Conservation (phyloP, 2,888 invertebrate genomes). For the Trichacis sp. region DNA sequence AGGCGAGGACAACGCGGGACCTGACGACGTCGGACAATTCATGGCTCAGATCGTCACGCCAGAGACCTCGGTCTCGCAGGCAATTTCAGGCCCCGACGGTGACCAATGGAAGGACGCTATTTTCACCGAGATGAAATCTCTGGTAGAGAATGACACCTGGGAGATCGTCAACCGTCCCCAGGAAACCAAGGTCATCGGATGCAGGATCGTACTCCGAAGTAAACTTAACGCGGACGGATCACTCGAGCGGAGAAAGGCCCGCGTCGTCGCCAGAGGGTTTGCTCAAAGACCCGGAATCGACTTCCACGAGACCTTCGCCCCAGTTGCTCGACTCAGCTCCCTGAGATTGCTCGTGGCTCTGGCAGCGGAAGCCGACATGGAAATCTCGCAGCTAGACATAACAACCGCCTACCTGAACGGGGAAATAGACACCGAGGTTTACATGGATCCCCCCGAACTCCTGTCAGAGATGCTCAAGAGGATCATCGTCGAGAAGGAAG, state of each 20-base stretch:
- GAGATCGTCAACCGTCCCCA: constrained; percentile 20
- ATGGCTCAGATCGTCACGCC: background rate
- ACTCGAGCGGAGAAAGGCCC: constrained; percentile 34
- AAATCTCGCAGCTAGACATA: constrained; percentile 43
- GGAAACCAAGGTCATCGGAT: constrained; percentile 20
- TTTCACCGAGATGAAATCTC: constrained; percentile 26
- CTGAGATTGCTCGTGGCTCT: constrained; percentile 29
- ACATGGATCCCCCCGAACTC: constrained; percentile 5
- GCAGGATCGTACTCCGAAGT: constrained; percentile 24
- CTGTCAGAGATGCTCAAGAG: background rate
- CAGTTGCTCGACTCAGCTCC: constrained; percentile 31
- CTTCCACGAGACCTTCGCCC: constrained; percentile 40
- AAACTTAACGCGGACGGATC: constrained; percentile 26
- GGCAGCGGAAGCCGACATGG: constrained; percentile 31
- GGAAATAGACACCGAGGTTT: constrained; percentile 25
- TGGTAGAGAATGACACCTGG: constrained; percentile 27
- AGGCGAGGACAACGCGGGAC: background rate
- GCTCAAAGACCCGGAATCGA: constrained; percentile 35
- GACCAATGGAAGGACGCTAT: constrained; percentile 41
- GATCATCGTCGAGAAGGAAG: constrained; percentile 1
- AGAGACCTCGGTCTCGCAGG: constrained; percentile 18
- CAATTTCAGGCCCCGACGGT: constrained; percentile 22
- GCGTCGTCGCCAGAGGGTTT: constrained; percentile 40
- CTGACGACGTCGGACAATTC: no score
- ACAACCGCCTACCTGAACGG: constrained; percentile 46